These are phyloP conservation scores for Myiothlypis coronata DNA, from an alignment of 2,797 vertebrate genomes.

Conservation along the genomic window DNA sequence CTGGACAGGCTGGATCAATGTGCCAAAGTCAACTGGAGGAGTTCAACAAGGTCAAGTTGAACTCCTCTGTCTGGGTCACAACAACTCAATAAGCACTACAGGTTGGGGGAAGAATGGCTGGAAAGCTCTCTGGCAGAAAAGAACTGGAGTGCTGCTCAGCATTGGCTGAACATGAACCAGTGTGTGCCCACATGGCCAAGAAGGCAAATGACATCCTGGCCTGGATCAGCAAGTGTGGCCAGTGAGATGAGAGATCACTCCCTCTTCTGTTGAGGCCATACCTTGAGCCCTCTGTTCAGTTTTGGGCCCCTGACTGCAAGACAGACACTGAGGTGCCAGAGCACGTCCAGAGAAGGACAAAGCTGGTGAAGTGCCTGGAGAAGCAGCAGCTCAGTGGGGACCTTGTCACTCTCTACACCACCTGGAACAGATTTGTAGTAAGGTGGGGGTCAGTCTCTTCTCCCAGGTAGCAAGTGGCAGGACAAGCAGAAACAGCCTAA, in stretches of 20 bases:
- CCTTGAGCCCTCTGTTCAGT: background rate
- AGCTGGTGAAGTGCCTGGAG: background rate
- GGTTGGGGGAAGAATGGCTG: background rate
- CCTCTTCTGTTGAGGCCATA: background rate
- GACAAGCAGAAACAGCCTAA: background rate
- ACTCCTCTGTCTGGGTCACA: background rate
- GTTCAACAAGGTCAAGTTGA: background rate
- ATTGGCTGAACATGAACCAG: background rate
- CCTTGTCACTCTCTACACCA: background rate
- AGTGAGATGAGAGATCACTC: background rate
- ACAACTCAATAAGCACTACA: background rate
- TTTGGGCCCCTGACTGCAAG: background rate
- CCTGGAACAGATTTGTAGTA: background rate
- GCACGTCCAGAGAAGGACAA: background rate
- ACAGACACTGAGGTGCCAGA: background rate
- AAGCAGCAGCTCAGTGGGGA: background rate
- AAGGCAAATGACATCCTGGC: accelerated
- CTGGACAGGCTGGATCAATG: background rate
- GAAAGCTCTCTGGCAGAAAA: background rate
- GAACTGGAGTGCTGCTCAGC: background rate
- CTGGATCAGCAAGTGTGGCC: background rate
- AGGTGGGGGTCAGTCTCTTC: accelerated
- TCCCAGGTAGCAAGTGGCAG: background rate
- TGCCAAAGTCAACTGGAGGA: background rate
- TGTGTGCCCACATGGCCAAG: background rate